phyloP scores from a whole-genome alignment of 2,113 vertebrate species.

The Arvicanthis niloticus region DNA sequence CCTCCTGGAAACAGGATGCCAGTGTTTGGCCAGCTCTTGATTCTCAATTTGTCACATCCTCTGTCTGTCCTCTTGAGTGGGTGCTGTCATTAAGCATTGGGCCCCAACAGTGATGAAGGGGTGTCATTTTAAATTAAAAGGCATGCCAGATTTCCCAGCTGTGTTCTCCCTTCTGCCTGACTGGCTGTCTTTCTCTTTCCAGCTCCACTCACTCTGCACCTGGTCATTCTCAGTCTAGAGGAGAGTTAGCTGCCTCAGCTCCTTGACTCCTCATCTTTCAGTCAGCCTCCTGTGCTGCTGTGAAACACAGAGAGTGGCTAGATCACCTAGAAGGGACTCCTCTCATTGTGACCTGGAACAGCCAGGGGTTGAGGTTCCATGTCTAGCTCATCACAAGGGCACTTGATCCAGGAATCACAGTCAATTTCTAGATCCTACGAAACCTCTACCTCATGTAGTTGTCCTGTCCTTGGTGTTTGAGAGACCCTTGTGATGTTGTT shows the following conservation, averaged over 20 bases:
- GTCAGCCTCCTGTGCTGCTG: background rate
- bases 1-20: slow-evolving; percentile 15
- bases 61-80: background rate
- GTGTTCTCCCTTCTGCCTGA: background rate
- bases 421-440: background rate
- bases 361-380: background rate
- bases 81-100: background rate
- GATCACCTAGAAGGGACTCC: background rate
- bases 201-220: background rate
- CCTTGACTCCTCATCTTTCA: background rate
- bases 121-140: background rate
- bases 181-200: background rate
- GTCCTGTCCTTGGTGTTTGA: background rate
- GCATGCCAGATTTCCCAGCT: background rate
- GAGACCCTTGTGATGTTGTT: background rate
- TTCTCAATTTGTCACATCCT: background rate
- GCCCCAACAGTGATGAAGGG: background rate
- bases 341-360: background rate
- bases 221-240: background rate
- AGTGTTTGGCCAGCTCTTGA: background rate
- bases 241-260: background rate
- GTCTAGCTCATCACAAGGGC: background rate
- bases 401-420: background rate
- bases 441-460: background rate
- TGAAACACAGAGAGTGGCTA: background rate